Evolutionary conservation across 2,888 invertebrate species (phyloP).

Genomic region (Pheosia tremula): DNA sequence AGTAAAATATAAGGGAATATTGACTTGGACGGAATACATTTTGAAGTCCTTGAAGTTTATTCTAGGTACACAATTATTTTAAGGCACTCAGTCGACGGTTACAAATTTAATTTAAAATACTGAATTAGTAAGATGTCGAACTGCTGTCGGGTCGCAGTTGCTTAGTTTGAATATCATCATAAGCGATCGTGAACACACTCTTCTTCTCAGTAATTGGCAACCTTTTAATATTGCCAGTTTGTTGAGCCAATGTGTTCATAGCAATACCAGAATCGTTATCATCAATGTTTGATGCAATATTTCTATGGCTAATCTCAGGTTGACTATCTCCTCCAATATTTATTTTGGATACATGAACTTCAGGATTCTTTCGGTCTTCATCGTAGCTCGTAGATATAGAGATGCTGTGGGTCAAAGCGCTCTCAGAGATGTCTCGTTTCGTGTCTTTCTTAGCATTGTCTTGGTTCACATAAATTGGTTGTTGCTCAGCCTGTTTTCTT

Average conservation of each 20-base stretch:
- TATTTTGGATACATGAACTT: constrained; percentile 84
- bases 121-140: constrained; percentile 85
- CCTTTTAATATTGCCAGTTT: constrained; percentile 84
- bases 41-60: constrained; percentile 35
- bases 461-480: constrained; percentile 80
- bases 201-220: constrained; percentile 93
- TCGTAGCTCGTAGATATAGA: constrained; percentile 77
- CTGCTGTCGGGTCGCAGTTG: constrained; percentile 92
- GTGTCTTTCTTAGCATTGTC: constrained; percentile 66
- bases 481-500: constrained; percentile 64
- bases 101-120: constrained; percentile 26
- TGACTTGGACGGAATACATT: constrained; percentile 49
- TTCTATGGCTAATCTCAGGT: constrained; percentile 52
- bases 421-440: constrained; percentile 66
- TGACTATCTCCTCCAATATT: constrained; percentile 71
- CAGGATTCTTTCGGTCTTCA: constrained; percentile 66
- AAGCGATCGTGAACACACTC: constrained; percentile 96
- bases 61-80: constrained; percentile 44
- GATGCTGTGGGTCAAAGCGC: constrained; percentile 74
- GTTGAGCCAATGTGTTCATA: constrained; percentile 85
- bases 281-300: constrained; percentile 71
- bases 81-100: constrained; percentile 62
- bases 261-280: constrained; percentile 93
- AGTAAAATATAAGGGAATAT: constrained; percentile 30
- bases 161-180: constrained; percentile 94